phyloP scores from a whole-genome alignment of 2,888 invertebrate genomes.

The Lithophane semibrunnea region DNA sequence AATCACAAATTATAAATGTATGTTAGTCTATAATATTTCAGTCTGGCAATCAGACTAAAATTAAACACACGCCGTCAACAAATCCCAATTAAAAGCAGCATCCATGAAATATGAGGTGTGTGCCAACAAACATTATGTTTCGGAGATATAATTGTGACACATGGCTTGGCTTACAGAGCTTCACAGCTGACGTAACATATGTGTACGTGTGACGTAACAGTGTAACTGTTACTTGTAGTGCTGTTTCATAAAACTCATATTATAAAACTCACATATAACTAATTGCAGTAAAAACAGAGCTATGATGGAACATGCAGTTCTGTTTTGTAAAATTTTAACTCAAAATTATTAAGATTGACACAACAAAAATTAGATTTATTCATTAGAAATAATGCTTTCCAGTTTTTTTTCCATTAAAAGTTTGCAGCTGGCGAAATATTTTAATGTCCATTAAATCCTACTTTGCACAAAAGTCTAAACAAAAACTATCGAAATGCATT shows the following conservation, averaged over 20 bases:
- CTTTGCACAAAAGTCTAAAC: not conserved
- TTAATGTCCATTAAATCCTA: too few relatives aligned
- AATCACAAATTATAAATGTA: not conserved
- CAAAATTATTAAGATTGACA: too few relatives aligned
- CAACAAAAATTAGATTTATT: not conserved
- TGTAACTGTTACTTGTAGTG: not conserved
- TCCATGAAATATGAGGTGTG: constrained; percentile 24
- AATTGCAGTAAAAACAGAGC: not conserved
- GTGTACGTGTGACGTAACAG: too few relatives aligned
- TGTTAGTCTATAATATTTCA: constrained; percentile 18
- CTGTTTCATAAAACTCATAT: not conserved
- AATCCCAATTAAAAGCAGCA: constrained; percentile 45
- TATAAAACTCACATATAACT: too few relatives aligned
- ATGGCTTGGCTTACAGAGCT: constrained; percentile 16
- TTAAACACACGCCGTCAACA: constrained; percentile 44
- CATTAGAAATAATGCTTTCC: not conserved
- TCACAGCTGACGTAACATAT: constrained; percentile 1
- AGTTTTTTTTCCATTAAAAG: too few relatives aligned
- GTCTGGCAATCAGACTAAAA: constrained; percentile 2
- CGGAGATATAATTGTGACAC: constrained; percentile 38
- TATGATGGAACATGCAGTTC: not conserved
- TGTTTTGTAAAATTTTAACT: not conserved
- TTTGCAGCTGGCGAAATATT: too few relatives aligned
- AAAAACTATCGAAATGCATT: not conserved
- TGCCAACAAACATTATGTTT: constrained; percentile 32